Percentiles rank a stretch among this genome's conserved stretches.
phyloP scores from a whole-genome alignment of 2,113 vertebrate genomes.

The Lepus americanus region DNA sequence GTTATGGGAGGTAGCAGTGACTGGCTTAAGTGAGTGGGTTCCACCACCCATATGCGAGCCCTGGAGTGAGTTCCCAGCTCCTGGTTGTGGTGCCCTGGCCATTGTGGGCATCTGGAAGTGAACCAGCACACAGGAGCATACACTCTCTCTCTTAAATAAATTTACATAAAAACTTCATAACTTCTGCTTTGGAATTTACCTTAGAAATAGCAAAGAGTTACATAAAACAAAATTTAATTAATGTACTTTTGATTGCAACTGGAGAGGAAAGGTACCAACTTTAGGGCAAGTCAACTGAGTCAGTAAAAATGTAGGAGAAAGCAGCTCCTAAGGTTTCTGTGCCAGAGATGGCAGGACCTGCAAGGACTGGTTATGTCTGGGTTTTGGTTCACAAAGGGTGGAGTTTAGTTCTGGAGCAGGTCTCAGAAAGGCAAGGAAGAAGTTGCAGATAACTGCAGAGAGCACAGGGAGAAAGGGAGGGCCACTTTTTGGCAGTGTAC shows the following conservation, averaged over 20 bases:
- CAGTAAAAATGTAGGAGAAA: constrained; percentile 24
- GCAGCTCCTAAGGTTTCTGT: not conserved
- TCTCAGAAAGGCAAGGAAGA: constrained; percentile 19
- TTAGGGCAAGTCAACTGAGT: constrained; percentile 37
- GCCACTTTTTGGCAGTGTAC: not conserved
- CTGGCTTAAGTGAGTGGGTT: too few species aligned
- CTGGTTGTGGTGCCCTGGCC: too few species aligned
- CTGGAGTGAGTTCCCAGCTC: too few species aligned
- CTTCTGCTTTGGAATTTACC: constrained; percentile 6
- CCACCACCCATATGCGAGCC: too few species aligned
- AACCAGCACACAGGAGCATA: too few species aligned
- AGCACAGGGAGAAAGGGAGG: not conserved
- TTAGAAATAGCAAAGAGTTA: not conserved
- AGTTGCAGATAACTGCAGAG: not conserved
- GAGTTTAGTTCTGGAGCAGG: not conserved
- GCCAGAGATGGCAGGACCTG: not conserved
- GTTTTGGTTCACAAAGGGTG: not conserved
- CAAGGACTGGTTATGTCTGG: not conserved
- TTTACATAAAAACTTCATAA: not conserved
- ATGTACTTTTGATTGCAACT: constrained; percentile 10
- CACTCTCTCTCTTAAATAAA: not conserved
- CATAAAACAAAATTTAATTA: constrained; percentile 42
- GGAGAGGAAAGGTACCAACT: constrained; percentile 12
- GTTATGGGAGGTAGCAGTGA: too few species aligned
- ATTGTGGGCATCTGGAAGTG: too few species aligned